These are phyloP conservation scores for Falco punctatus DNA, from an alignment of 2,113 vertebrate genomes.

Conservation along the genomic window DNA sequence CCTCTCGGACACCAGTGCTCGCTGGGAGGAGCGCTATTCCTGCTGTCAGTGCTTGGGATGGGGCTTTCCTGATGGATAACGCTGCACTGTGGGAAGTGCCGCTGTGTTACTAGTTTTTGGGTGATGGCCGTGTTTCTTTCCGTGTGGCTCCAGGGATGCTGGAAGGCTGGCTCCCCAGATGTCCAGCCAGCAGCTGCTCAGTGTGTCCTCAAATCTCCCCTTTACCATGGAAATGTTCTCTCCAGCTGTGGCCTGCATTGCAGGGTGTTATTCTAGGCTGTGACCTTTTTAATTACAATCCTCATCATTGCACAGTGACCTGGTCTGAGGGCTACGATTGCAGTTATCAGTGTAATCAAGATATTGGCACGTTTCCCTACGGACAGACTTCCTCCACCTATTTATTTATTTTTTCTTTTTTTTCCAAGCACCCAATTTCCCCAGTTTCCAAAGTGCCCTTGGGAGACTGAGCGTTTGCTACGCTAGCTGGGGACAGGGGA, in stretches of 20 bases:
- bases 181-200: neutral
- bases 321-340: neutral
- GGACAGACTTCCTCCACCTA: neutral
- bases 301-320: neutral
- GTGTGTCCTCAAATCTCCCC: neutral
- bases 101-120: neutral
- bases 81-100: neutral
- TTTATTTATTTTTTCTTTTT: neutral
- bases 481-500: neutral
- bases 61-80: neutral
- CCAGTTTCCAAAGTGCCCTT: neutral
- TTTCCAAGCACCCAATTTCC: neutral
- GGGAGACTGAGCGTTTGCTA: neutral
- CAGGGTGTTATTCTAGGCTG: neutral
- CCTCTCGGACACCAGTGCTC: accelerated
- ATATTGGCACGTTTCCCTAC: neutral
- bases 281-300: slow-evolving; percentile 51
- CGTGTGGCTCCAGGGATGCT: accelerated
- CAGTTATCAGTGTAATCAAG: neutral
- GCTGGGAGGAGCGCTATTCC: neutral
- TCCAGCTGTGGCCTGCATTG: neutral
- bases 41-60: neutral
- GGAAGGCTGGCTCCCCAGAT: neutral
- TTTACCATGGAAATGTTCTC: neutral
- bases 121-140: accelerated